phyloP scores from a whole-genome alignment of 2,888 invertebrate species.

The Megamerina dolium region DNA sequence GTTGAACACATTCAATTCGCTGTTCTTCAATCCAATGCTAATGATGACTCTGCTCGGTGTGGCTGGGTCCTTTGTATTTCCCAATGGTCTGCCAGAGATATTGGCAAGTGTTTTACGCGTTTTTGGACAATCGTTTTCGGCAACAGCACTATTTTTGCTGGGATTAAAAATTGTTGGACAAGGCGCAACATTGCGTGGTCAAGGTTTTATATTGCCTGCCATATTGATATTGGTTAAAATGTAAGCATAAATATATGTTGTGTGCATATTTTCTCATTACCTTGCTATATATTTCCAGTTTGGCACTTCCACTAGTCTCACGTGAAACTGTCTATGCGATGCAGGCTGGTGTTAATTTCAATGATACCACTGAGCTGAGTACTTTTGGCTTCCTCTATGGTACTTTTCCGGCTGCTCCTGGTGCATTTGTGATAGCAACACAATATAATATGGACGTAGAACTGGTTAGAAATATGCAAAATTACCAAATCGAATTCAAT shows the following conservation, averaged over 20 bases:
- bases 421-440: constrained; percentile 90
- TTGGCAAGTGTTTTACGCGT: constrained; percentile 71
- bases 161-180: constrained; percentile 92
- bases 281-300: constrained; percentile 48
- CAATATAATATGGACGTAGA: constrained; percentile 82
- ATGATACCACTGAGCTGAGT: constrained; percentile 74
- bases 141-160: constrained; percentile 81
- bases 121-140: constrained; percentile 84
- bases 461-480: constrained; percentile 56
- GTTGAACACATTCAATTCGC: constrained; percentile 59
- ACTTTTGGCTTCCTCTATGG: constrained; percentile 94
- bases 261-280: not conserved
- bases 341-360: constrained; percentile 61
- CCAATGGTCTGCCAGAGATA: constrained; percentile 69
- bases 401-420: constrained; percentile 91
- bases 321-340: constrained; percentile 77
- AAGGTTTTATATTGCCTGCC: constrained; percentile 74
- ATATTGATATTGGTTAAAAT: constrained; percentile 86
- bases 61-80: constrained; percentile 73
- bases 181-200: constrained; percentile 69
- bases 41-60: constrained; percentile 91
- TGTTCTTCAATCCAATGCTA: constrained; percentile 81
- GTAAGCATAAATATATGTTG: constrained; percentile 50
- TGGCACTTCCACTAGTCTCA: constrained; percentile 77
- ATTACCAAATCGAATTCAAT: not conserved